Percentiles rank a stretch among this genome's conserved stretches.
phyloP scores from a whole-genome alignment of 2,888 invertebrate genomes.

The Lissonota sp. region DNA sequence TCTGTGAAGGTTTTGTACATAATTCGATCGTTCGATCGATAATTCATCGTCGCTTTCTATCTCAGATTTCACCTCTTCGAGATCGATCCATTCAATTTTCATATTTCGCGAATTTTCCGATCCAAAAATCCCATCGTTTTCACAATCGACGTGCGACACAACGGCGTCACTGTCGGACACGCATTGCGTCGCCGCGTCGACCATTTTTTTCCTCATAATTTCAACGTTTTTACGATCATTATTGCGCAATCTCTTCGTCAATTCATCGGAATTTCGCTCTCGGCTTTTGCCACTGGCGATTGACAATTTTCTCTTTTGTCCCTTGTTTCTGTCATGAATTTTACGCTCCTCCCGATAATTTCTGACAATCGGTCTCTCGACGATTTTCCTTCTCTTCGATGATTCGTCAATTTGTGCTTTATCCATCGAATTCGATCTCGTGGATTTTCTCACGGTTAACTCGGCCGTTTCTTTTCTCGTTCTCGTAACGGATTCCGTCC shows the following conservation, averaged over 20 bases:
- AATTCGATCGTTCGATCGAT: no score
- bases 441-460: conserved; percentile 57
- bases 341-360: conserved; percentile 7
- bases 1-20: no score
- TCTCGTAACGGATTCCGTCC: background rate
- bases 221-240: conserved; percentile 32
- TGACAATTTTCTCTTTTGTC: conserved; percentile 46
- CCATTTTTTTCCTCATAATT: conserved; percentile 64
- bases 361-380: background rate
- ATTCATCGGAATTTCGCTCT: conserved; percentile 10
- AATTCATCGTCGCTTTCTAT: conserved; percentile 54
- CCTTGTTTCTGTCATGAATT: conserved; percentile 12
- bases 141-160: conserved; percentile 1
- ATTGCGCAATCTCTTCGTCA: background rate
- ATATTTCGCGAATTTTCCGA: conserved; percentile 39
- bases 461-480: conserved; percentile 28
- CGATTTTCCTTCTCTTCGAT: background rate
- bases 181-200: conserved; percentile 77
- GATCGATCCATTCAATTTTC: conserved; percentile 70
- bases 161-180: conserved; percentile 64
- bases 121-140: background rate
- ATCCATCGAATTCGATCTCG: conserved; percentile 1
- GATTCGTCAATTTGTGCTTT: conserved; percentile 37
- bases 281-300: background rate
- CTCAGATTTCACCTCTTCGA: conserved; percentile 74